These are phyloP conservation scores for Ichneumon xanthorius DNA, from an alignment of 2,888 invertebrate species.

Conservation along the genomic window DNA sequence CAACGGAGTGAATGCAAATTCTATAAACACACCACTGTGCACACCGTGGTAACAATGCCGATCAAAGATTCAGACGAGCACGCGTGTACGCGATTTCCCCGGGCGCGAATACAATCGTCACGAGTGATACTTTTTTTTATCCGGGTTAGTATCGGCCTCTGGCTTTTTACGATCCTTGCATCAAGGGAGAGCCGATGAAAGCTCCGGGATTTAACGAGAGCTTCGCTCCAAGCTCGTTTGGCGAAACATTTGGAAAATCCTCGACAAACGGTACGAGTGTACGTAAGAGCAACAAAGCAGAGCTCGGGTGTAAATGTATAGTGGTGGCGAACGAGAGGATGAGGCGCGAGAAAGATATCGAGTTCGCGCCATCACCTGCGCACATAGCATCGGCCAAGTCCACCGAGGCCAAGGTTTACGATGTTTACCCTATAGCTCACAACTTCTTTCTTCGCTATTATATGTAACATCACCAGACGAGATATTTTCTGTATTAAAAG, in stretches of 20 bases:
- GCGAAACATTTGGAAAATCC: conserved; percentile 28
- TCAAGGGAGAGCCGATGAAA: conserved; percentile 23
- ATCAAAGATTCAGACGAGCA: conserved; percentile 6
- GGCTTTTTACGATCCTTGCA: conserved; percentile 22
- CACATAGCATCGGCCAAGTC: neutral
- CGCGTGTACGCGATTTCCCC: conserved; percentile 11
- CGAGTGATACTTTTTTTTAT: conserved; percentile 8
- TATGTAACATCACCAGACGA: conserved; percentile 2
- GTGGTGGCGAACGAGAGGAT: neutral
- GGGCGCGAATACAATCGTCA: conserved; percentile 26
- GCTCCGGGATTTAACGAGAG: conserved; percentile 18
- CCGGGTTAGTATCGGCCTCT: neutral
- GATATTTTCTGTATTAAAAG: conserved; percentile 17
- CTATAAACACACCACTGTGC: neutral
- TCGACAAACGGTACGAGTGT: conserved; percentile 1
- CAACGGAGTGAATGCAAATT: conserved; percentile 15
- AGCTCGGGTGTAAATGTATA: conserved; percentile 12
- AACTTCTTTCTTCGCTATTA: neutral
- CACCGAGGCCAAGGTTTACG: conserved; percentile 60
- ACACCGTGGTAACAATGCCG: neutral
- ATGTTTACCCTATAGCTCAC: conserved; percentile 52
- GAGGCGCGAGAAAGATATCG: conserved; percentile 27
- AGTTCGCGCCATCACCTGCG: neutral
- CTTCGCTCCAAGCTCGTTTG: neutral
- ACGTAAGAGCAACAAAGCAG: conserved; percentile 11